phyloP scores from a whole-genome alignment of 2,888 invertebrate species.

The Epinotia demarniana region DNA sequence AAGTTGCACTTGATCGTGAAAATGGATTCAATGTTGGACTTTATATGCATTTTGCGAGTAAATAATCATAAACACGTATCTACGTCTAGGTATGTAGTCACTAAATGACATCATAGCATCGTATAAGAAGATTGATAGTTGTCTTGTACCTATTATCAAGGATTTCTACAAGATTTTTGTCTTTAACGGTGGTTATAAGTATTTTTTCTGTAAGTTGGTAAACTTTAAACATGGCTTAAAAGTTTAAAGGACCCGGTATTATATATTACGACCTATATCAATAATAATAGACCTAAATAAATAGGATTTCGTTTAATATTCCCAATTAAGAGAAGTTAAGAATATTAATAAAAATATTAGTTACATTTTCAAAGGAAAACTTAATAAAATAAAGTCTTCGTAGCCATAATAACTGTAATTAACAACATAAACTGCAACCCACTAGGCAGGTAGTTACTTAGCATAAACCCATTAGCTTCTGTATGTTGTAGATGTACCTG shows the following conservation, averaged over 20 bases:
- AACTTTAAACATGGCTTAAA: too few species aligned
- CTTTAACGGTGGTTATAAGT: too few species aligned
- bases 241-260: too few species aligned
- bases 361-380: not conserved
- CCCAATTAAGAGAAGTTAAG: too few species aligned
- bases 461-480: conserved; percentile 11
- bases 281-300: too few species aligned
- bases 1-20: conserved; percentile 10
- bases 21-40: conserved; percentile 10
- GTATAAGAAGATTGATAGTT: conserved; percentile 1
- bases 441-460: not conserved
- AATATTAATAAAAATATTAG: too few species aligned
- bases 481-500: not conserved
- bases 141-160: conserved; percentile 28
- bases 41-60: conserved; percentile 28
- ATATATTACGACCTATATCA: too few species aligned
- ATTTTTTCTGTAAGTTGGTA: too few species aligned
- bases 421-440: not conserved
- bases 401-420: conserved; percentile 5
- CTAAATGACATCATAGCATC: conserved; percentile 29
- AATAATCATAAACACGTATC: conserved; percentile 29
- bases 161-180: conserved; percentile 4
- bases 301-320: too few species aligned
- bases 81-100: not conserved
- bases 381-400: not conserved